phyloP scores from a whole-genome alignment of 2,113 vertebrate genomes.

The Coracopsis vasa region DNA sequence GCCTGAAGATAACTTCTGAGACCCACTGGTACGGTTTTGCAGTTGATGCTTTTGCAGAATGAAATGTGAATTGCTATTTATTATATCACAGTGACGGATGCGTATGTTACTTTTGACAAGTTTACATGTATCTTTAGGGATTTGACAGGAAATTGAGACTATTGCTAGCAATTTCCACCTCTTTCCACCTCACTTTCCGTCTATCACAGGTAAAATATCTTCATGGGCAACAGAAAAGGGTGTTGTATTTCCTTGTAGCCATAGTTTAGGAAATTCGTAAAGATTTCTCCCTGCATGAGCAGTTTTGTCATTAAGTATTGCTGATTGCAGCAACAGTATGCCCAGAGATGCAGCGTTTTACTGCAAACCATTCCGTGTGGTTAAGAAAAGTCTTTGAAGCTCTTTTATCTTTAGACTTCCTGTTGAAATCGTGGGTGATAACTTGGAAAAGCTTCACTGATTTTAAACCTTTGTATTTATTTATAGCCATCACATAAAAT shows the following conservation, averaged over 20 bases:
- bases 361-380: background rate
- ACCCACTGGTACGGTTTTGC: background rate
- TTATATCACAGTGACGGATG: background rate
- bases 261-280: background rate
- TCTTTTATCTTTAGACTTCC: background rate
- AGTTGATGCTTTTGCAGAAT: background rate
- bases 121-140: background rate
- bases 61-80: background rate
- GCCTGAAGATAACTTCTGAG: background rate
- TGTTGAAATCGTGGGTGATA: background rate
- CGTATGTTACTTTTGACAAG: background rate
- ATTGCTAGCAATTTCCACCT: background rate
- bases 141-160: background rate
- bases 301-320: background rate
- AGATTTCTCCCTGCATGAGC: background rate
- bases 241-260: background rate
- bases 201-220: background rate
- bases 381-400: background rate
- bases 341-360: background rate
- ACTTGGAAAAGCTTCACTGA: background rate
- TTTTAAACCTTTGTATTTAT: slow-evolving; percentile 3
- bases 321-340: background rate
- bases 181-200: background rate
- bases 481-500: background rate
- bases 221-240: background rate